These are phyloP conservation scores for Cranoglanis bouderius DNA, from an alignment of 2,113 vertebrate species.

Conservation along the genomic window DNA sequence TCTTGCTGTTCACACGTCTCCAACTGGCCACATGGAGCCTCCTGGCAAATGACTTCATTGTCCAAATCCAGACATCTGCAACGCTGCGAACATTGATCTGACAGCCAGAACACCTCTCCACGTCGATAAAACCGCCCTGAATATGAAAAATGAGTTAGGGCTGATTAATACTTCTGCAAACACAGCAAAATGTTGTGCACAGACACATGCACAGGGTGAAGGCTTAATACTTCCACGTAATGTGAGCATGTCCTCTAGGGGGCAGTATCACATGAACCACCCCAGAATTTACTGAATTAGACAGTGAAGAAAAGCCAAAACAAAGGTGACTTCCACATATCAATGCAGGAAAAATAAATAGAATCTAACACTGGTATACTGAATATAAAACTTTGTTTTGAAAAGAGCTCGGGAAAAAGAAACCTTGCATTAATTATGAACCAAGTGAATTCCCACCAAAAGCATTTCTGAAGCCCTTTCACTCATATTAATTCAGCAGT, in stretches of 20 bases:
- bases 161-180: neutral
- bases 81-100: conserved; percentile 86
- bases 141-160: neutral
- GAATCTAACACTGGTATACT: neutral
- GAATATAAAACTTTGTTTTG: neutral
- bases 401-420: neutral
- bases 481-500: neutral
- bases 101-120: conserved; percentile 95
- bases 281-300: neutral
- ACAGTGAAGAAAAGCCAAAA: neutral
- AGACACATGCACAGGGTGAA: neutral
- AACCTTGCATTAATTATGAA: neutral
- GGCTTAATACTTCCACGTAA: neutral
- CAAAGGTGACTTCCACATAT: neutral
- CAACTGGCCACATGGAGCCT: conserved; percentile 83
- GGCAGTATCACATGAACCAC: neutral
- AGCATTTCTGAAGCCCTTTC: no score
- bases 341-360: neutral
- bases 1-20: conserved; percentile 87
- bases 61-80: conserved; percentile 92
- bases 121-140: conserved; percentile 88
- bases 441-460: no score
- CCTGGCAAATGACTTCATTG: conserved; percentile 90
- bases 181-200: neutral
- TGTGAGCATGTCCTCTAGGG: neutral